phyloP scores from a whole-genome alignment of 2,888 invertebrate genomes.

The Dasysyrphus albostriatus region DNA sequence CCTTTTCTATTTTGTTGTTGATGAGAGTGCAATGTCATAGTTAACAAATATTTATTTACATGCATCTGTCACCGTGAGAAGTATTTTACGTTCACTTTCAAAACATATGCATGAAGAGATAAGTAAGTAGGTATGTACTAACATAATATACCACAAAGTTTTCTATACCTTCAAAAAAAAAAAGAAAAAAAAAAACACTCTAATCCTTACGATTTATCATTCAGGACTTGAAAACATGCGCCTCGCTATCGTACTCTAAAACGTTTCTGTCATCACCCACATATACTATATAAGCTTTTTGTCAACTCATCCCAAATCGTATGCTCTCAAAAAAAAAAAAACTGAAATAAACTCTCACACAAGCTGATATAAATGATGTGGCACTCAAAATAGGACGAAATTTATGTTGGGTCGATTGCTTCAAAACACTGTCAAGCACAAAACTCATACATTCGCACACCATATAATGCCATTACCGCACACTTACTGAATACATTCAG shows the following conservation, averaged over 20 bases:
- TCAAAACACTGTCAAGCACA: slow-evolving; percentile 49
- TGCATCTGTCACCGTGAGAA: slow-evolving; percentile 53
- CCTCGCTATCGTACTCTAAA: slow-evolving; percentile 16
- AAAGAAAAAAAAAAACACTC: slow-evolving; percentile 6
- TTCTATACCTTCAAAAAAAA: no score
- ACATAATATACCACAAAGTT: no score
- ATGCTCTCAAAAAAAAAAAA: slow-evolving; percentile 3
- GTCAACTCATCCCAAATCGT: slow-evolving; percentile 37
- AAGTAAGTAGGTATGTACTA: neutral
- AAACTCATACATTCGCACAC: slow-evolving; percentile 40
- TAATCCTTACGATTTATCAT: slow-evolving; percentile 70
- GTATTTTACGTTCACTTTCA: slow-evolving; percentile 64
- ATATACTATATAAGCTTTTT: slow-evolving; percentile 31
- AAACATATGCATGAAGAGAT: slow-evolving; percentile 61
- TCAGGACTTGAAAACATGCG: slow-evolving; percentile 45
- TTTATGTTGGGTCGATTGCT: slow-evolving; percentile 32
- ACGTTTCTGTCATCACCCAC: slow-evolving; percentile 62
- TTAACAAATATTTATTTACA: slow-evolving; percentile 27
- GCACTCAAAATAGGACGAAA: slow-evolving; percentile 55
- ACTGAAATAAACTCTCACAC: slow-evolving; percentile 61
- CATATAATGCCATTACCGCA: slow-evolving; percentile 71
- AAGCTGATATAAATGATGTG: slow-evolving; percentile 73
- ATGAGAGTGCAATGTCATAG: neutral
- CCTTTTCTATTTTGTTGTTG: neutral
- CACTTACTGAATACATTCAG: slow-evolving; percentile 27